These are phyloP conservation scores for Corynorhinus townsendii DNA, from an alignment of 2,113 vertebrate genomes.

Conservation along the genomic window DNA sequence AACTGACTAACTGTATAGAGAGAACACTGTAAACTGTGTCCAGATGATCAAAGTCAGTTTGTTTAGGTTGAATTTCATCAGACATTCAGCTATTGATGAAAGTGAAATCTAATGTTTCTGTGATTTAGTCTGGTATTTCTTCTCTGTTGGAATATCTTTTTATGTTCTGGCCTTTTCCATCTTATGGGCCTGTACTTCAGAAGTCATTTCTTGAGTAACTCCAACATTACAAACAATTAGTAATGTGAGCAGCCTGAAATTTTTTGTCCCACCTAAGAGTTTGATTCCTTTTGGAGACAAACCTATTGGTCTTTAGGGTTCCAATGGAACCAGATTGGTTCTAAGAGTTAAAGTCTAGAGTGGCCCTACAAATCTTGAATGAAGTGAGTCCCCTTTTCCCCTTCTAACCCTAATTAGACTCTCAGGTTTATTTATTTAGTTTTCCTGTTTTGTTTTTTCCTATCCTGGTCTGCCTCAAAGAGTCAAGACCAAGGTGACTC, in stretches of 20 bases:
- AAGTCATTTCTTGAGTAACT: constrained; percentile 46
- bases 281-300: constrained; percentile 7
- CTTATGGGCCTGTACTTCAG: constrained; percentile 40
- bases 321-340: neutral
- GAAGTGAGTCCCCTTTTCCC: neutral
- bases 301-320: constrained; percentile 11
- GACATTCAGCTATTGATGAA: constrained; percentile 27
- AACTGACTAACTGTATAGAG: neutral
- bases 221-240: constrained; percentile 2
- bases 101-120: constrained; percentile 27
- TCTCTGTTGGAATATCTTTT: neutral
- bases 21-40: neutral
- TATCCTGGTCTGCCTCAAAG: neutral
- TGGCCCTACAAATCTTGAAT: constrained; percentile 10
- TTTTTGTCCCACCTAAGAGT: neutral
- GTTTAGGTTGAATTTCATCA: constrained; percentile 23
- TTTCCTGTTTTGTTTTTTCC: neutral
- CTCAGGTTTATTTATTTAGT: neutral
- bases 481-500: constrained; percentile 33
- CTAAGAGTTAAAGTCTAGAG: constrained; percentile 22
- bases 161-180: constrained; percentile 16
- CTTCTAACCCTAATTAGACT: neutral
- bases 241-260: constrained; percentile 18
- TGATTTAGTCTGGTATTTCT: neutral
- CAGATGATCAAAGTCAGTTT: constrained; percentile 24